Percentiles rank a stretch among this genome's conserved stretches.
Evolutionary conservation across 2,113 vertebrate species (phyloP).

Genomic region (Silurus asotus): DNA sequence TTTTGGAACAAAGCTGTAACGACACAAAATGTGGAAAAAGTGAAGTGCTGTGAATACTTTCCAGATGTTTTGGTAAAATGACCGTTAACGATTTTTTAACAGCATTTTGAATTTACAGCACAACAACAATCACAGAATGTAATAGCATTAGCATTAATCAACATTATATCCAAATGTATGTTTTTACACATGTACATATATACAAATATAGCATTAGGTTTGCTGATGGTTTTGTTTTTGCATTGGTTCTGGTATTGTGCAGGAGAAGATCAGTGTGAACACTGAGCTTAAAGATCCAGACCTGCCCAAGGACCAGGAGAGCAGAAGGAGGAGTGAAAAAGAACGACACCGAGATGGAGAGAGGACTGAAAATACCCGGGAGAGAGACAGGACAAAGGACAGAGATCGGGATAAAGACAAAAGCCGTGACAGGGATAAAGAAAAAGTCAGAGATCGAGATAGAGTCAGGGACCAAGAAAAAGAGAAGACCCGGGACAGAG

Average conservation of each 20-base stretch:
- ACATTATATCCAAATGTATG: too few relatives aligned
- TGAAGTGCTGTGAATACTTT: too few relatives aligned
- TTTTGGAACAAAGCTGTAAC: too few relatives aligned
- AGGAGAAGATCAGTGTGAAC: slow-evolving; percentile 77
- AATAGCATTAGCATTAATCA: too few relatives aligned
- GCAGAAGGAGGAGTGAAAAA: slow-evolving; percentile 65
- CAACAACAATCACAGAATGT: too few relatives aligned
- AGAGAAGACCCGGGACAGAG: slow-evolving; percentile 52
- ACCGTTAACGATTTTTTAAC: too few relatives aligned
- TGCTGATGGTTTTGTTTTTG: background rate
- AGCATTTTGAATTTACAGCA: too few relatives aligned
- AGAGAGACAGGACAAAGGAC: slow-evolving; percentile 66
- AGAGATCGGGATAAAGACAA: slow-evolving; percentile 63
- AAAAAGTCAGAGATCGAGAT: slow-evolving; percentile 62
- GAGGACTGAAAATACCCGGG: slow-evolving; percentile 63
- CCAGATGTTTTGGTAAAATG: too few relatives aligned
- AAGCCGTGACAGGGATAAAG: slow-evolving; percentile 67
- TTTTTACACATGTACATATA: too few relatives aligned
- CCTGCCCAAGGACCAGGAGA: slow-evolving; percentile 73
- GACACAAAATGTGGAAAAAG: too few relatives aligned
- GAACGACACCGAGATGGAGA: slow-evolving; percentile 68
- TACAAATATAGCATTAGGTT: background rate
- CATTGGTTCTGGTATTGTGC: slow-evolving; percentile 37
- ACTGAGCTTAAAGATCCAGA: slow-evolving; percentile 76
- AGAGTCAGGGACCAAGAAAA: slow-evolving; percentile 57